phyloP scores from a whole-genome alignment of 2,797 vertebrate genomes.

The Peromyscus eremicus region DNA sequence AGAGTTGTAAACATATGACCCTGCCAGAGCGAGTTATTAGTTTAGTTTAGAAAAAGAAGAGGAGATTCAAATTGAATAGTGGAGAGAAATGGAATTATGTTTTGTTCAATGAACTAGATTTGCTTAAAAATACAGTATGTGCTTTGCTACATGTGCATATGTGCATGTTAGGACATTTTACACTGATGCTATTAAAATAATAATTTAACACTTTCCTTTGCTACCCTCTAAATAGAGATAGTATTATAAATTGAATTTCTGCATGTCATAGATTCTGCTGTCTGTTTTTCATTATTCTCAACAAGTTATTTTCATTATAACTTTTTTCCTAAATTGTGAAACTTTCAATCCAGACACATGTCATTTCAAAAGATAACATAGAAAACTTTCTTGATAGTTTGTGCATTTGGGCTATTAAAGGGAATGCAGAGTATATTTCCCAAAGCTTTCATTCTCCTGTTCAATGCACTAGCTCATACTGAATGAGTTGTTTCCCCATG shows the following conservation, averaged over 20 bases:
- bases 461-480: background rate
- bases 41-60: background rate
- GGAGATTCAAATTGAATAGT: background rate
- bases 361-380: background rate
- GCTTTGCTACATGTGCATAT: background rate
- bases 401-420: background rate
- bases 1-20: conserved; percentile 26
- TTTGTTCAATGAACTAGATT: background rate
- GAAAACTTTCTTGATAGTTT: background rate
- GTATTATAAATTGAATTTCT: background rate
- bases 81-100: background rate
- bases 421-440: background rate
- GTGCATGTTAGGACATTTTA: background rate
- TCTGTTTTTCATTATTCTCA: background rate
- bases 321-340: background rate
- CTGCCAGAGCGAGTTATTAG: conserved; percentile 40
- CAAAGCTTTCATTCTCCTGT: background rate
- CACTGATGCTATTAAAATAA: background rate
- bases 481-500: background rate
- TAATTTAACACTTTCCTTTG: background rate
- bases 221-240: background rate
- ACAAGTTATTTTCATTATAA: background rate
- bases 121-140: background rate
- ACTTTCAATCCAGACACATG: background rate
- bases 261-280: background rate